These are phyloP conservation scores for Perca fluviatilis DNA, from an alignment of 2,113 vertebrate species.

Conservation along the genomic window DNA sequence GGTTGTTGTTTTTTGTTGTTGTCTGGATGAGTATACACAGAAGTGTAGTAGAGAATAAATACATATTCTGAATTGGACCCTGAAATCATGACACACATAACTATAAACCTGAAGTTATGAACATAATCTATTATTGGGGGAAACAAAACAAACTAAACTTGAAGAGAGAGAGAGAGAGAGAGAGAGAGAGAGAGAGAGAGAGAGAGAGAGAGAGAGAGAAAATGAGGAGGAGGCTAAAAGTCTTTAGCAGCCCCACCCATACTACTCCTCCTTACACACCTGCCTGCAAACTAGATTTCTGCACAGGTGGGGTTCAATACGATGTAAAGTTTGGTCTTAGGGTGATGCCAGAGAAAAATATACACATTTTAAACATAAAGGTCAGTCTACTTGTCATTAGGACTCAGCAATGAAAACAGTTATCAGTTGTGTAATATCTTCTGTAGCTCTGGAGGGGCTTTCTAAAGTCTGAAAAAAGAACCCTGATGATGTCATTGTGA, in stretches of 20 bases:
- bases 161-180: too few relatives aligned
- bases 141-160: not conserved
- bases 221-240: not conserved
- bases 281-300: not conserved
- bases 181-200: not conserved
- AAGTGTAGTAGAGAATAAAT: not conserved
- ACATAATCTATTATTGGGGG: not conserved
- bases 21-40: constrained; percentile 27
- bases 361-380: not conserved
- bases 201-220: too few relatives aligned
- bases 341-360: not conserved
- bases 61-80: constrained; percentile 1
- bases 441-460: too few relatives aligned
- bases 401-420: not conserved
- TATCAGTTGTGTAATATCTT: not conserved
- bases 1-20: constrained; percentile 22
- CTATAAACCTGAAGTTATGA: not conserved
- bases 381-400: not conserved
- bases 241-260: not conserved
- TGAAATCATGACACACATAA: not conserved
- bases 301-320: not conserved
- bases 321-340: not conserved
- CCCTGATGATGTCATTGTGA: not conserved
- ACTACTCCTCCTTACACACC: not conserved
- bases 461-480: not conserved